A percentile compares a stretch with the other conserved stretches of the same genome.
Conservation (phyloP, 2,113 vertebrate species). For the Cheilinus undulatus region DNA sequence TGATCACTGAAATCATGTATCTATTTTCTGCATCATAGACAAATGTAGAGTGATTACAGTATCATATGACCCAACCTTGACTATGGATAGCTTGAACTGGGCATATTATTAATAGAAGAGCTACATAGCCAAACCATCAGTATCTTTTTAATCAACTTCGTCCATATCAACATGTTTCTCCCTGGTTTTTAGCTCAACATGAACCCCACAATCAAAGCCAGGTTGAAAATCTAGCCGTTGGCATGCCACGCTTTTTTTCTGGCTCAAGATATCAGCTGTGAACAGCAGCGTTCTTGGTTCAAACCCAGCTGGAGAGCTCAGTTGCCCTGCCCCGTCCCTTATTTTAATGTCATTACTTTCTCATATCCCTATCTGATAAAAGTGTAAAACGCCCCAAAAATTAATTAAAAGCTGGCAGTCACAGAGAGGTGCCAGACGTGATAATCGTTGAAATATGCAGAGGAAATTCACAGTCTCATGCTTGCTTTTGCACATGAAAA, state of each 20-base stretch:
- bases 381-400: not conserved
- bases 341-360: constrained; percentile 2
- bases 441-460: not conserved
- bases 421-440: not conserved
- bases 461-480: not conserved
- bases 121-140: no score
- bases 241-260: no score
- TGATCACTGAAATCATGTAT: no score
- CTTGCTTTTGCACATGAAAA: not conserved
- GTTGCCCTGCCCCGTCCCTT: not conserved
- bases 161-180: not conserved
- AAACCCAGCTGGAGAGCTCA: not conserved
- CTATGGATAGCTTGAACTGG: no score
- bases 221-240: not conserved
- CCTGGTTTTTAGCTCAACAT: no score
- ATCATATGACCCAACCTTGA: no score
- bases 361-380: not conserved
- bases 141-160: not conserved
- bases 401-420: not conserved
- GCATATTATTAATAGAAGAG: no score
- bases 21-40: no score
- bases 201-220: no score
- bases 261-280: not conserved
- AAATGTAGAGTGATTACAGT: no score
- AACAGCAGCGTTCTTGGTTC: not conserved